Conservation (phyloP, 2,888 invertebrate genomes). For the Octonoba sinensis region DNA sequence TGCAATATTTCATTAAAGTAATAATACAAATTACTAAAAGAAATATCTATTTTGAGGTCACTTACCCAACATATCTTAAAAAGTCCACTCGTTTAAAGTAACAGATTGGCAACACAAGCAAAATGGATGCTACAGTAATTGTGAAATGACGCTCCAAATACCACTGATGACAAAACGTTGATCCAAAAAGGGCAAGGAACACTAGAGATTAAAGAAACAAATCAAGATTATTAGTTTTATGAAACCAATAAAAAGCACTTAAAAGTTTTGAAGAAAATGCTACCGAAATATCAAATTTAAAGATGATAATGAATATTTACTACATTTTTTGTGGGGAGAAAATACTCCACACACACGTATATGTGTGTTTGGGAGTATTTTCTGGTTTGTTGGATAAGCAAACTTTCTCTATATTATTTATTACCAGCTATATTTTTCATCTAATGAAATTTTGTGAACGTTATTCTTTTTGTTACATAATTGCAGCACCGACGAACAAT, state of each 20-base stretch:
- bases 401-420: no score
- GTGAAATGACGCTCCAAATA: constrained; percentile 72
- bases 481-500: no score
- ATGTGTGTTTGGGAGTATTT: no score
- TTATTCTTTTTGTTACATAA: no score
- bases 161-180: constrained; percentile 68
- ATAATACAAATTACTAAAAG: no score
- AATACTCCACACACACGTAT: no score
- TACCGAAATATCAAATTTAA: no score
- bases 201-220: constrained; percentile 27
- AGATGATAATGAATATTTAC: no score
- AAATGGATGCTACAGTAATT: constrained; percentile 69
- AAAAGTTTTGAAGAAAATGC: constrained; percentile 1
- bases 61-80: constrained; percentile 72
- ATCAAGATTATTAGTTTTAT: not conserved
- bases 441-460: no score
- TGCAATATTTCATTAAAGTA: not conserved
- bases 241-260: not conserved
- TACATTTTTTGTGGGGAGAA: no score
- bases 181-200: constrained; percentile 50
- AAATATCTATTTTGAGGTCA: not conserved
- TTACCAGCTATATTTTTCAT: no score
- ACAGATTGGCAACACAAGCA: constrained; percentile 72
- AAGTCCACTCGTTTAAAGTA: constrained; percentile 73
- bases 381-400: no score